Evolutionary conservation across 2,888 invertebrate species (phyloP).

Genomic region (Hybos culiciformis): DNA sequence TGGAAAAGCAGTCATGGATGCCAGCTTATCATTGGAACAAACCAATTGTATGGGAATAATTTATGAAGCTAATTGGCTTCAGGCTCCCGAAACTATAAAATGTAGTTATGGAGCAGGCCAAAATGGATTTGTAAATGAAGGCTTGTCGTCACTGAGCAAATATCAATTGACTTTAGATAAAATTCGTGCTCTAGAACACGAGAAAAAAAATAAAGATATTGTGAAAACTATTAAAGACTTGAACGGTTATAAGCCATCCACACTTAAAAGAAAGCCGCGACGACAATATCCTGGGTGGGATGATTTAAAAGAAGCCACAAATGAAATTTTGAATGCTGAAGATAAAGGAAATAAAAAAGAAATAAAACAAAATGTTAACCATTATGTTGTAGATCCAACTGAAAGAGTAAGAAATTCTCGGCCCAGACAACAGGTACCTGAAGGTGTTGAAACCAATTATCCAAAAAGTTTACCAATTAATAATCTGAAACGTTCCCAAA

Average conservation of each 20-base stretch:
- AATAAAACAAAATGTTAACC: conserved; percentile 17
- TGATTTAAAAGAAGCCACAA: conserved; percentile 25
- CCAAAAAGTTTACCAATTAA: conserved; percentile 1
- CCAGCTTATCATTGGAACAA: conserved; percentile 52
- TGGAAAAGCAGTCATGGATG: conserved; percentile 61
- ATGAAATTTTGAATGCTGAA: conserved; percentile 3
- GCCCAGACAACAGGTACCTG: conserved; percentile 28
- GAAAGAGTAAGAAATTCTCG: conserved; percentile 22
- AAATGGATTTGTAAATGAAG: conserved; percentile 22
- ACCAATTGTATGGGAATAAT: conserved; percentile 60
- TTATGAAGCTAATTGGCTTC: conserved; percentile 76
- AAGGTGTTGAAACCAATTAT: conserved; percentile 13
- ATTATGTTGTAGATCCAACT: conserved; percentile 28
- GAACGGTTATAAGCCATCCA: conserved; percentile 48
- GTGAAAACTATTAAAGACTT: conserved; percentile 47
- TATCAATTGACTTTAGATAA: conserved; percentile 43
- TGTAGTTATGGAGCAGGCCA: conserved; percentile 4
- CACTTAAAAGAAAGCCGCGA: conserved; percentile 41
- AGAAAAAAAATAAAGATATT: conserved; percentile 27
- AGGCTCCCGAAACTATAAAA: conserved; percentile 39
- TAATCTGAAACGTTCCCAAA: conserved; percentile 30
- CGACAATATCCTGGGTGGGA: conserved; percentile 47
- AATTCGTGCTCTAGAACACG: conserved; percentile 41
- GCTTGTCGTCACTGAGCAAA: conserved; percentile 39
- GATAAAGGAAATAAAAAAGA: conserved; percentile 2